Evolutionary conservation across 2,888 invertebrate genomes (phyloP), one percentile per base, ranked within the genome.

Genomic region (Lypha dubia): DNA sequence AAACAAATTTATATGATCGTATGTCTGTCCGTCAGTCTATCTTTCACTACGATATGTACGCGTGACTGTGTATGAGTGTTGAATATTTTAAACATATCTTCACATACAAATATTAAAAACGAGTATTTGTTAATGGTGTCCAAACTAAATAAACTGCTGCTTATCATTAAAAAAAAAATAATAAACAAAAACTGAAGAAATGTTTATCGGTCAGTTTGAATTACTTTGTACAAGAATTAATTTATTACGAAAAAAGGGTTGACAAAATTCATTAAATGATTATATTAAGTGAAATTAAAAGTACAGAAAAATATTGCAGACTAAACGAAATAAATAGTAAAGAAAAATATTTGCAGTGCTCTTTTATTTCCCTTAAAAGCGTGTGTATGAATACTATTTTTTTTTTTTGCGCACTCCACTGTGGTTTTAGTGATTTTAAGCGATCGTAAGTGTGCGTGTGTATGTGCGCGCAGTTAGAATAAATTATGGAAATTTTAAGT

Each of bases 401-500:
- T n/a, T 63, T 53, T 62, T 2, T 49, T 63, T 56, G n/a, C 17
- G n/a, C 20, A 35, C 17, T 35, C 63, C 44, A 71, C 60, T 71
- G 44, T 71, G 62, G 63, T n/a, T 63, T 63, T 32, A 28, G 20
- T 62, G 17, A 9, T 44, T 20, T 24, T 63, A 13, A 22, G 20
- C 51, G 28, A n/a, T 6, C 9, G 13, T 15, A 17, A 13, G 22
- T 38, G 44, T 49, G 41, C n/a, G n/a, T 46, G 41, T 17, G 63
- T 28, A 13, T 17, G 76, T 38, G 53, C 28, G 32, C 63, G 79
- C 71, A 65, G n/a, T 81, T 73, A 68, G 81, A 77, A 84, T 70
- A 62, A 83, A 82, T 75, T 77, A 89, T 89, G 88, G 88, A 88
- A 87, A 79, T 87, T 56, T 85, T 87, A 79, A 88, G 87, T 67